Evolutionary conservation across 2,888 invertebrate genomes (phyloP).

Genomic region (Formica aserva): DNA sequence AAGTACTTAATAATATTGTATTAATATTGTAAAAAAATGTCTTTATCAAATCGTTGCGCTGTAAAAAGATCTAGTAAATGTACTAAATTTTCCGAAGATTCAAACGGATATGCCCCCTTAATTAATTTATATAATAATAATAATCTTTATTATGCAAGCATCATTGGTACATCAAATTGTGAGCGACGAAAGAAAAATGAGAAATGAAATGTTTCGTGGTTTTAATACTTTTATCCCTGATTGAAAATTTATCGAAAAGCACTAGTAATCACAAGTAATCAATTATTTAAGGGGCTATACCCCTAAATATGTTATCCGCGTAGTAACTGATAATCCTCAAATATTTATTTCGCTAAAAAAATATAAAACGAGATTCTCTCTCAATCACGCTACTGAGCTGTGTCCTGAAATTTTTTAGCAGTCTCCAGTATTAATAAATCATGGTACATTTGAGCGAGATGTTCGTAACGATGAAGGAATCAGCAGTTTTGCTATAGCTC

Average conservation of each 20-base stretch:
- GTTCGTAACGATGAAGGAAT: constrained; percentile 46
- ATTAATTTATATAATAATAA: too few species aligned
- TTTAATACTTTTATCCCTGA: background rate
- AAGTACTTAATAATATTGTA: too few species aligned
- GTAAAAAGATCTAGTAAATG: too few species aligned
- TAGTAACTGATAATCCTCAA: background rate
- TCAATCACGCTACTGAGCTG: background rate
- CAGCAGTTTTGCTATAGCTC: constrained; percentile 47
- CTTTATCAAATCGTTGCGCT: too few species aligned
- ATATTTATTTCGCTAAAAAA: constrained; percentile 23
- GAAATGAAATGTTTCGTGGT: background rate
- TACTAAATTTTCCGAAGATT: too few species aligned
- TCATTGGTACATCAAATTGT: too few species aligned
- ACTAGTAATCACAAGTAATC: background rate
- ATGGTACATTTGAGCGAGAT: constrained; percentile 37
- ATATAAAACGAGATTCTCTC: constrained; percentile 1
- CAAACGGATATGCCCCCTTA: too few species aligned
- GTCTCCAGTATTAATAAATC: constrained; percentile 45
- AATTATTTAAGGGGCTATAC: constrained; percentile 1
- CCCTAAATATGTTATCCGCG: background rate
- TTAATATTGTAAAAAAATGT: too few species aligned
- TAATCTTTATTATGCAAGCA: too few species aligned
- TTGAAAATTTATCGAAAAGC: background rate
- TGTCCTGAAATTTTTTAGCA: constrained; percentile 32
- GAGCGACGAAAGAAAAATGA: too few species aligned